Evolutionary conservation across 2,888 invertebrate genomes (phyloP).

Genomic region (Ophion obscuratus): DNA sequence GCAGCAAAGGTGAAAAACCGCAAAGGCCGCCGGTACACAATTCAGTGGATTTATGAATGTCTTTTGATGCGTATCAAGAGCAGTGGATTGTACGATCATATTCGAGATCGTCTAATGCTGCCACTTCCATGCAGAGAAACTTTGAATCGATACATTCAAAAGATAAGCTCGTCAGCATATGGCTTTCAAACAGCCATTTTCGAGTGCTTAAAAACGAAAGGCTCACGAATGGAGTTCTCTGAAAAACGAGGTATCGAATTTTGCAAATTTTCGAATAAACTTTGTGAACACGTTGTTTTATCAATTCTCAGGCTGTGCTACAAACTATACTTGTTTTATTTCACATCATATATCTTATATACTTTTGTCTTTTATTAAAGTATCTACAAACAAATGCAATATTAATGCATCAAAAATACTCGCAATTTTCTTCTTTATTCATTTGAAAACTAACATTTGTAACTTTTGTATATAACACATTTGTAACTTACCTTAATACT

Average conservation of each 20-base stretch:
- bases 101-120: slow-evolving; percentile 5
- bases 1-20: slow-evolving; percentile 5
- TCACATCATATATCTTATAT: too few relatives aligned
- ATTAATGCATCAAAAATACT: too few relatives aligned
- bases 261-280: background rate
- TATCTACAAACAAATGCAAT: too few relatives aligned
- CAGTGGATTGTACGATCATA: slow-evolving; percentile 12
- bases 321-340: background rate
- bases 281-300: too few relatives aligned
- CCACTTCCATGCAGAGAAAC: slow-evolving; percentile 14
- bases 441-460: too few relatives aligned
- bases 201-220: background rate
- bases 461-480: too few relatives aligned
- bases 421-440: too few relatives aligned
- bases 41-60: slow-evolving; percentile 14
- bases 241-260: slow-evolving; percentile 20
- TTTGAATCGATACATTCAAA: background rate
- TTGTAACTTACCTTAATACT: too few relatives aligned
- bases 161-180: slow-evolving; percentile 14
- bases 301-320: background rate
- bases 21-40: background rate
- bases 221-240: slow-evolving; percentile 1
- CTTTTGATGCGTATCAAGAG: slow-evolving; percentile 17
- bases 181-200: slow-evolving; percentile 12
- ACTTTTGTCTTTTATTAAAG: too few relatives aligned